Evolutionary conservation across 2,113 vertebrate genomes (phyloP).

Genomic region (Lynx canadensis): DNA sequence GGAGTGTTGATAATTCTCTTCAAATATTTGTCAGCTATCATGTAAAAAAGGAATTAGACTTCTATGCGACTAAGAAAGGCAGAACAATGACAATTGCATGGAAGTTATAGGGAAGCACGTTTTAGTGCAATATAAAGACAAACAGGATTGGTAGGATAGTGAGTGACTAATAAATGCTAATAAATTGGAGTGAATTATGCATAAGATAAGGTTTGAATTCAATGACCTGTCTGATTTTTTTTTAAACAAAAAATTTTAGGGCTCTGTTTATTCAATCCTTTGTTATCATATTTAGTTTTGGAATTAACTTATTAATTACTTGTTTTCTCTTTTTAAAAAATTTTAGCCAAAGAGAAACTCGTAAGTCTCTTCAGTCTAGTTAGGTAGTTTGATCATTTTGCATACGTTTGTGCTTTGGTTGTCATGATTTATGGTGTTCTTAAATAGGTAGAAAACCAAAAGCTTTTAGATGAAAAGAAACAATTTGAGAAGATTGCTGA

Average conservation of each 20-base stretch:
- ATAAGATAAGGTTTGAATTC: constrained; percentile 11
- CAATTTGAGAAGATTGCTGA: constrained; percentile 83
- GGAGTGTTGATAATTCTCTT: not conserved
- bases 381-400: constrained; percentile 30
- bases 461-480: constrained; percentile 82
- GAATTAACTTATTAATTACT: constrained; percentile 28
- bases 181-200: not conserved
- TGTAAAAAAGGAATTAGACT: not conserved
- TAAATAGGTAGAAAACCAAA: constrained; percentile 85
- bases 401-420: constrained; percentile 34
- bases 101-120: not conserved
- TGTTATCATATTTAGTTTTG: constrained; percentile 16
- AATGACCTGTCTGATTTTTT: not conserved
- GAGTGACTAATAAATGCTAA: not conserved
- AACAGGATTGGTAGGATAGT: not conserved
- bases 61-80: not conserved
- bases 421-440: constrained; percentile 61
- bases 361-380: constrained; percentile 9
- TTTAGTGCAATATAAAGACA: not conserved
- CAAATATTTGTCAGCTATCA: not conserved
- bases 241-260: not conserved
- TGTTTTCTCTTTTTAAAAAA: not conserved
- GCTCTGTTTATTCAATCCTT: not conserved
- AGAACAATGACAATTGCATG: not conserved
- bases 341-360: constrained; percentile 19